A percentile compares a stretch with the other conserved stretches of the same genome.
phyloP scores from a whole-genome alignment of 2,113 vertebrate species.

The Thermophis baileyi region DNA sequence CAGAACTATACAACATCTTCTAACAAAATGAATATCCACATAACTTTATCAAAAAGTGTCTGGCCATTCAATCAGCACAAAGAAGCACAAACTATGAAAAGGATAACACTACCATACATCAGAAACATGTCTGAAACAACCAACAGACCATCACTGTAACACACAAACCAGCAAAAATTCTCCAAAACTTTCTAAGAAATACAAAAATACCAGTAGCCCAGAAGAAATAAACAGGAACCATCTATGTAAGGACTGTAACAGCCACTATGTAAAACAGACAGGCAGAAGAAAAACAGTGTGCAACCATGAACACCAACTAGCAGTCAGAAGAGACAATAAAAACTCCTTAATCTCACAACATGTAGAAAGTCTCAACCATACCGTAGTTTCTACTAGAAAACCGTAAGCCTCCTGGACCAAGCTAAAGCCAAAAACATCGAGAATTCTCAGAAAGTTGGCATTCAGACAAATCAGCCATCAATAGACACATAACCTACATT shows the following conservation, averaged over 20 bases:
- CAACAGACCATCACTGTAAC: background rate
- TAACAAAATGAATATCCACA: background rate
- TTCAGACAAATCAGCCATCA: background rate
- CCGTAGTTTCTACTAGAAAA: background rate
- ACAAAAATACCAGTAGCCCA: background rate
- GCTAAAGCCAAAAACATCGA: too few species aligned
- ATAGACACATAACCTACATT: background rate
- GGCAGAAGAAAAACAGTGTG: background rate
- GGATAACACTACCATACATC: background rate
- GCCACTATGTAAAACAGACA: background rate
- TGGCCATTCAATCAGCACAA: background rate
- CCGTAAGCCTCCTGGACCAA: background rate
- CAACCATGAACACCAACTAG: background rate
- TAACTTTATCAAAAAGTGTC: background rate
- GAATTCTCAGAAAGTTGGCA: too few species aligned
- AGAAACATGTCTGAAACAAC: background rate
- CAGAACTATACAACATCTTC: background rate
- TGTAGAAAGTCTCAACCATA: background rate
- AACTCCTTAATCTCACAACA: background rate
- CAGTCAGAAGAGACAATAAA: background rate
- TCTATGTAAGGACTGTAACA: background rate
- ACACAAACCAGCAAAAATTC: background rate
- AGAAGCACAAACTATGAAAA: background rate
- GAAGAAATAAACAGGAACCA: background rate
- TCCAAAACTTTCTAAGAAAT: background rate